Conservation (phyloP, 2,888 invertebrate genomes). For the Tromatobia lineatoria region DNA sequence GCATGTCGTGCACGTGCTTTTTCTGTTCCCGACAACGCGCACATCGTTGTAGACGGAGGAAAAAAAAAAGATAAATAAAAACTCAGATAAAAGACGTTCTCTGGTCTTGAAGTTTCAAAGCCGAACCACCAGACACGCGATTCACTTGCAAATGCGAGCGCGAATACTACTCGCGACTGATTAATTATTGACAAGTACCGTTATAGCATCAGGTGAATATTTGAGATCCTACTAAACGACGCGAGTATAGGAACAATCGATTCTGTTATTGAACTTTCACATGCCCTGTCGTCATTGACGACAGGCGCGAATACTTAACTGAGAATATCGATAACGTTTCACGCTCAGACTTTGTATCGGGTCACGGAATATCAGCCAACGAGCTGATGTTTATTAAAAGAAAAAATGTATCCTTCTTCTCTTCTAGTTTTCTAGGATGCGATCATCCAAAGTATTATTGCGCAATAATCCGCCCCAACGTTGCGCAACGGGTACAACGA, state of each 20-base stretch:
- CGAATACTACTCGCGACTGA: not conserved
- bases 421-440: not conserved
- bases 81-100: not conserved
- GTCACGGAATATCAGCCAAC: not conserved
- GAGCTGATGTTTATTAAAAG: not conserved
- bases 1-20: constrained; percentile 18
- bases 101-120: not conserved
- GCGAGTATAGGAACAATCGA: not conserved
- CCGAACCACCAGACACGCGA: not conserved
- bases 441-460: constrained; percentile 31
- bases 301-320: constrained; percentile 5
- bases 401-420: not conserved
- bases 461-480: constrained; percentile 47
- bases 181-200: not conserved
- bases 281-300: not conserved
- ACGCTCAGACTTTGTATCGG: constrained; percentile 3
- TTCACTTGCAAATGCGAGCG: not conserved
- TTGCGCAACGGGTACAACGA: constrained; percentile 48
- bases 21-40: not conserved
- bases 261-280: constrained; percentile 22
- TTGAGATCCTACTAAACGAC: not conserved
- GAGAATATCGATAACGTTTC: not conserved
- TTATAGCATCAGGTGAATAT: not conserved
- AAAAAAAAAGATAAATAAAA: not conserved
- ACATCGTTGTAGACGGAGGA: not conserved